These are phyloP conservation scores for Hydractinia symbiolongicarpus DNA, from an alignment of 30 jellyfish, hydroid and myxozoan genomes.

Conservation along the genomic window DNA sequence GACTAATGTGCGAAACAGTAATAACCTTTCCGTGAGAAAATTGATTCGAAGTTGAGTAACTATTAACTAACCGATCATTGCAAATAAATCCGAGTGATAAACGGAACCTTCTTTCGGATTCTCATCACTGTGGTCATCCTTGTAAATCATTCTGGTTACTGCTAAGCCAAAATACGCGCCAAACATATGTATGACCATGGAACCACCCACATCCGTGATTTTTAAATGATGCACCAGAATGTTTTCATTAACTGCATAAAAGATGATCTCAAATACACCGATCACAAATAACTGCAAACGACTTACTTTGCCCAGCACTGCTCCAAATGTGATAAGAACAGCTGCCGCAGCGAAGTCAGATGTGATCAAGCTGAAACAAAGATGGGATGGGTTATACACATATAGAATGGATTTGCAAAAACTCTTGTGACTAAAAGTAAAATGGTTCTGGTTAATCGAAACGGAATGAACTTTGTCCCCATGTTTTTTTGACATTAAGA, in stretches of 20 bases:
- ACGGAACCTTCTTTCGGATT: conserved; percentile 68
- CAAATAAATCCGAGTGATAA: conserved; percentile 63
- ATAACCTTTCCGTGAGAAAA: background rate
- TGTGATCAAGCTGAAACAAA: conserved; percentile 54
- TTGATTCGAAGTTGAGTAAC: background rate
- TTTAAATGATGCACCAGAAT: conserved; percentile 60
- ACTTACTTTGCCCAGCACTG: conserved; percentile 89
- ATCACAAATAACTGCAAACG: conserved; percentile 81
- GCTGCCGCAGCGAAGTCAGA: conserved; percentile 97
- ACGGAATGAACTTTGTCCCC: no score
- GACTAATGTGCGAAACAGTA: background rate
- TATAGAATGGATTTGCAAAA: no score
- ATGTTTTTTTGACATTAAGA: no score
- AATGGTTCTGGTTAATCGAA: no score
- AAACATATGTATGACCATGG: conserved; percentile 78
- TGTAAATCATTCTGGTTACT: conserved; percentile 43
- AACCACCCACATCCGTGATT: conserved; percentile 81
- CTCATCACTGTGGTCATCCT: conserved; percentile 41
- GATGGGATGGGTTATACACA: background rate
- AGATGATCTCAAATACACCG: conserved; percentile 56
- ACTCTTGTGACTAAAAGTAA: no score
- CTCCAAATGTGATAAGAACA: conserved; percentile 85
- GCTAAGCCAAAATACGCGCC: conserved; percentile 96
- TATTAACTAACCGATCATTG: conserved; percentile 64
- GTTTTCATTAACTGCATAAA: conserved; percentile 73